Percentiles rank a stretch among this genome's conserved stretches.
phyloP scores from a whole-genome alignment of 2,888 invertebrate genomes.

The Drosophila planitibia region DNA sequence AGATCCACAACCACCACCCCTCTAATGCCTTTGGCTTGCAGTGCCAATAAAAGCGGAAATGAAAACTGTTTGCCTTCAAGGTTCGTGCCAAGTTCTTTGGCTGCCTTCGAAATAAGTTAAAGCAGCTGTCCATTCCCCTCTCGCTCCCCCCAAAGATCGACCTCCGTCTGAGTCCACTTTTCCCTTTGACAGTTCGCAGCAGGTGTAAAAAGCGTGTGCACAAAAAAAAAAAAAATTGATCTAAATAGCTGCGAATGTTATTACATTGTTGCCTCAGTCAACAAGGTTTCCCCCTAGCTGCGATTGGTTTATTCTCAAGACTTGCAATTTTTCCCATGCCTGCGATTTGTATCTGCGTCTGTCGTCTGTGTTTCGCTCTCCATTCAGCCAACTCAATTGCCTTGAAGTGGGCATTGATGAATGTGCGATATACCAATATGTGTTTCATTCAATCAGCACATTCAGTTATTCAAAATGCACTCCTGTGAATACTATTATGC shows the following conservation, averaged over 20 bases:
- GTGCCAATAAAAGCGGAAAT: constrained; percentile 70
- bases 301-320: neutral
- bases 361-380: constrained; percentile 18
- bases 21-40: constrained; percentile 45
- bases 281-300: neutral
- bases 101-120: constrained; percentile 59
- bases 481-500: neutral
- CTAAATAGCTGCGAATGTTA: constrained; percentile 71
- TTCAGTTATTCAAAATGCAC: constrained; percentile 25
- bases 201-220: constrained; percentile 38
- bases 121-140: constrained; percentile 30
- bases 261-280: constrained; percentile 45
- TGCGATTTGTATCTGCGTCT: constrained; percentile 33
- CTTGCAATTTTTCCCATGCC: constrained; percentile 28
- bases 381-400: constrained; percentile 42
- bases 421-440: constrained; percentile 34
- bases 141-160: neutral
- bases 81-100: constrained; percentile 27
- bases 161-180: neutral
- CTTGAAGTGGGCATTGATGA: constrained; percentile 41
- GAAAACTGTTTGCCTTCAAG: constrained; percentile 69
- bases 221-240: constrained; percentile 29
- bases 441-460: constrained; percentile 53
- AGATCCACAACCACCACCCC: neutral
- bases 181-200: constrained; percentile 53